Evolutionary conservation across 2,888 invertebrate genomes (phyloP), one percentile per base, ranked within the genome.

Genomic region (Idaea dimidiata): DNA sequence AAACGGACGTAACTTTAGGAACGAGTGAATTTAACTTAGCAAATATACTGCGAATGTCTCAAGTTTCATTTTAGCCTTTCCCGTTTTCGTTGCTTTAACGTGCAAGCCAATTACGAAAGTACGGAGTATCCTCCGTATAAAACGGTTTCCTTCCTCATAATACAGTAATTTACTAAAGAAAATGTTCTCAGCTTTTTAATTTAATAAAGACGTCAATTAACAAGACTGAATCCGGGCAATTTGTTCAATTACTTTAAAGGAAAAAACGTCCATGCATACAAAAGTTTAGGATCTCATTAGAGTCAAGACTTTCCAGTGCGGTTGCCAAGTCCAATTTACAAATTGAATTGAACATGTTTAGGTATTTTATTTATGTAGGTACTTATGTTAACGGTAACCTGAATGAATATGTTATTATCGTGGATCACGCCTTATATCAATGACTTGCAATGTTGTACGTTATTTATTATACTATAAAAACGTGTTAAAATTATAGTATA

Each of bases 111-210:
- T 43, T 43, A 43, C 10, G 14, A 43, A 43, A 43, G 43, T 14
- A 8, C 43, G 1, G 33, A 33, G 5, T 33, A 43, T 43, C 43
- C 43, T 43, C 14, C 43, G 43, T 43, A 43, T 43, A 1, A 5
- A 43, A 43, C 43, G 43, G 43, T 14, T 43, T 43, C 43, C 43
- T 43, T 43, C 43, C 43, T 43, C 43, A 43, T 43, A 43, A 43
- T 43, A 43, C 43, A 43, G 43, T 43, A 43, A 43, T 43, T 43
- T 43, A 43, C 43, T 43, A 43, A 43, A 43, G 43, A 43, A 43
- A 43, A 8, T 43, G 43, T 43, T 43, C 43, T 10, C 43, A 43
- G 43, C 43, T 43, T 43, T 43, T 43, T 43, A 43, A 43, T 43
- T 43, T 43, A 43, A 43, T 43, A 43, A 43, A 43, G 43, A 43